Conservation (phyloP, 2,113 vertebrate species). For the Nerophis lumbriciformis region DNA sequence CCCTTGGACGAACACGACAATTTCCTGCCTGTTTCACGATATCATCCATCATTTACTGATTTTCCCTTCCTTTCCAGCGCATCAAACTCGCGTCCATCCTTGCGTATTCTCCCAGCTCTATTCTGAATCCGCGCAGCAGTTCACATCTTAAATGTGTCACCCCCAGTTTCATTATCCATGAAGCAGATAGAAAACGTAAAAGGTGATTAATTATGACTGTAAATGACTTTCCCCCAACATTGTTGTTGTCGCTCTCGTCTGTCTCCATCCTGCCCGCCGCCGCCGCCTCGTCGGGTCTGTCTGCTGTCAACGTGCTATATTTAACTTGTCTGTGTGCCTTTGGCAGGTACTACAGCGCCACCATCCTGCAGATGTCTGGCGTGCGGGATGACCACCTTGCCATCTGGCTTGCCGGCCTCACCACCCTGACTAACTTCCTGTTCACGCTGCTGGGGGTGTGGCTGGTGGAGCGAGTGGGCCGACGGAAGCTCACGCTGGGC, state of each 20-base stretch:
- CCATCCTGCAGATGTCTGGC: constrained; percentile 98
- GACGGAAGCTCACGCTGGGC: constrained; percentile 86
- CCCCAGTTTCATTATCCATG: no score
- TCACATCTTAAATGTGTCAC: no score
- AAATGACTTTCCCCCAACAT: constrained; percentile 7
- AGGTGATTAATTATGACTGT: constrained; percentile 8
- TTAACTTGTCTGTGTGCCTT: constrained; percentile 1
- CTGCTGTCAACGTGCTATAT: background rate
- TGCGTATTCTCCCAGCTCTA: background rate
- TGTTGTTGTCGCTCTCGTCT: background rate
- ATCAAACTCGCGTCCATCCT: no score
- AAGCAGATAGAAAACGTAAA: no score
- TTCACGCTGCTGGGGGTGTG: constrained; percentile 94
- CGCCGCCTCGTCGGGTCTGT: no score
- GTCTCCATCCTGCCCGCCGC: background rate
- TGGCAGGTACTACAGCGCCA: constrained; percentile 95
- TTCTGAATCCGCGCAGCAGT: constrained; percentile 24
- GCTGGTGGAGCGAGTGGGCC: constrained; percentile 92
- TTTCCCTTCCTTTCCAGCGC: constrained; percentile 17
- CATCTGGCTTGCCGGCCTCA: constrained; percentile 90
- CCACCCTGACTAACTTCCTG: constrained; percentile 93
- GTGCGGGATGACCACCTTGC: constrained; percentile 87
- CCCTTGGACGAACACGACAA: background rate
- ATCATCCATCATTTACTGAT: constrained; percentile 8
- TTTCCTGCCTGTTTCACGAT: constrained; percentile 33